Base-by-base conservation (phyloP, 2,113 vertebrate species). In the Ptyas mucosa region DNA sequence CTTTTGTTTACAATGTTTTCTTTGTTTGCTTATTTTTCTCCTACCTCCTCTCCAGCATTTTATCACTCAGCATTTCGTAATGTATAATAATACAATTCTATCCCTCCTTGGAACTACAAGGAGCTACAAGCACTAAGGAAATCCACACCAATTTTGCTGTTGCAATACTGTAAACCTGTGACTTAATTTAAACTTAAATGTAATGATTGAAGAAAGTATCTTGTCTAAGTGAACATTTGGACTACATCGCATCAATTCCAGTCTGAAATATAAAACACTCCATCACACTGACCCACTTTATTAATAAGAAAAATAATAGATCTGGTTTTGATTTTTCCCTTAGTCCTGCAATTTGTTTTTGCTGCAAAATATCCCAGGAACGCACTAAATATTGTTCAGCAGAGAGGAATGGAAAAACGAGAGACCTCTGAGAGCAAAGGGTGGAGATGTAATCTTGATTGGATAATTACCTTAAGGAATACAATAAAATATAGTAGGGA, bases 361-460 rank as follows among this genome's bases (percentile, higher is more conserved):
- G 46, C n/a, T 21, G 1, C 61, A n/a, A 89, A 53, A 49, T 86
- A 93, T 64, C 61, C 89, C 75, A 54, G 49, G 49, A 86, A 91
- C 91, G 55, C 49, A 57, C 75, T 53, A 91, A 89, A 91, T 54
- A 85, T 26, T 89, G 54, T 91, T 91, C 57, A 46, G 46, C 43
- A 52, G 89, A 61, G 58, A 20, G 46, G 46, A 52, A 75, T 91
- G 39, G 26, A 75, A 58, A 86, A 90, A 90, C 0, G 12, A 89
- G 89, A 86, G n/a, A 89, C 51, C 54, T 34, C 20, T 89, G 46
- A 91, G 75, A 93, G 49, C 64, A 3, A 64, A 49, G 93, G 69
- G 46, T 90, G 55, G 54, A 90, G 55, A 90, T 93, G 55, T 86
- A 87, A 93, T 90, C 92, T 93, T 26, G 51, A 64, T 93, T 93